phyloP scores from a whole-genome alignment of 2,888 invertebrate species.

The Coremacera marginata region DNA sequence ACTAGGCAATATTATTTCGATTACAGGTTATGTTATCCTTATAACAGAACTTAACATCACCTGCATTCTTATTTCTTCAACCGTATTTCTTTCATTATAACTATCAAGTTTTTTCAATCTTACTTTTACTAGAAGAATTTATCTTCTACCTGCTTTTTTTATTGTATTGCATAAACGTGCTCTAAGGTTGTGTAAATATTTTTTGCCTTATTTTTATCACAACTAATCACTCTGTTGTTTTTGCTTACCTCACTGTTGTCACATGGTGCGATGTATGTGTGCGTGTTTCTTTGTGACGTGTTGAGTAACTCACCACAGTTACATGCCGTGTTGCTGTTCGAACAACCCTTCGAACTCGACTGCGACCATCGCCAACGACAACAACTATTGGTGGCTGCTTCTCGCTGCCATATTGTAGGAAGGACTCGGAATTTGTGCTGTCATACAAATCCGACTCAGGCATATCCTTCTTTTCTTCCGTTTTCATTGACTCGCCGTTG shows the following conservation, averaged over 20 bases:
- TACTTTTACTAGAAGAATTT: not conserved
- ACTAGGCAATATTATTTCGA: too few relatives aligned
- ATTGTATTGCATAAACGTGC: not conserved
- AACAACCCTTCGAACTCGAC: conserved; percentile 68
- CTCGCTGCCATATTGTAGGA: conserved; percentile 65
- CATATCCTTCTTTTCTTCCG: conserved; percentile 49
- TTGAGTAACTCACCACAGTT: conserved; percentile 69
- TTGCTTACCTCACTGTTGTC: conserved; percentile 69
- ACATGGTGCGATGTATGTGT: conserved; percentile 70
- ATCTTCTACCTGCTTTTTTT: not conserved
- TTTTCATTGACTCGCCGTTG: conserved; percentile 21
- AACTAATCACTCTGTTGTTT: not conserved
- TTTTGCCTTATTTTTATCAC: not conserved
- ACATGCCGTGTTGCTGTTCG: conserved; percentile 69
- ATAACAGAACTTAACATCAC: too few relatives aligned
- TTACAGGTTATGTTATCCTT: too few relatives aligned
- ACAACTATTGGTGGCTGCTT: conserved; percentile 68
- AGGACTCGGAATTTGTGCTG: conserved; percentile 60
- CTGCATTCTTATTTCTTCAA: too few relatives aligned
- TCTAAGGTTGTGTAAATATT: not conserved
- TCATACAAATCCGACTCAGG: conserved; percentile 59
- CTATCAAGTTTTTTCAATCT: not conserved
- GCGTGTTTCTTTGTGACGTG: conserved; percentile 69
- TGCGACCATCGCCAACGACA: conserved; percentile 69
- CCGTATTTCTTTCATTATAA: not conserved